Base-by-base conservation (phyloP, 2,797 vertebrate genomes). In the Loris lydekkerianus region DNA sequence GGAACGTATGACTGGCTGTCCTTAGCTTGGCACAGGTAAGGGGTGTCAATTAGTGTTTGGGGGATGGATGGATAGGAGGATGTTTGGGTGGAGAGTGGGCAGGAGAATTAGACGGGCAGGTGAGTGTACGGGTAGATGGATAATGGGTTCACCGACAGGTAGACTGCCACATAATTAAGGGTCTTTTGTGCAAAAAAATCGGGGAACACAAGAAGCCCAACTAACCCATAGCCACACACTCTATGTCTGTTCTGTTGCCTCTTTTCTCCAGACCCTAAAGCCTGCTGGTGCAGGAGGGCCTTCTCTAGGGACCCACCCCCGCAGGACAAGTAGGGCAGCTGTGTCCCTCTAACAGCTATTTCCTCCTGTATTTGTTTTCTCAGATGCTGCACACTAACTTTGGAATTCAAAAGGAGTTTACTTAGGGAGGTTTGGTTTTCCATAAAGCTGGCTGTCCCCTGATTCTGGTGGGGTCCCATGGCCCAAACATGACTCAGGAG, bases 391-490 rank as follows among this genome's bases (percentile, higher is more conserved):
- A 31, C 34, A 69, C 61, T 86, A 88, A 95, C 91, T 96, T 89
- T 96, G 91, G 93, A 97, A 96, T 97, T 91, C 86, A 75, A 94
- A 95, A 60, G 18, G 25, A 34, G 29, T 73, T 93, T 91, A 49
- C 29, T 56, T 31, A 84, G 72, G 37, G 60, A 93, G 17, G 15
- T 56, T 81, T 86, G 40, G 37, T 86, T 88, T 85, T 87, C 85
- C 63, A 34, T 56, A 82, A 84, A 29, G 11, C 53, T 72, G 63
- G 27, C 31, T 27, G 23, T 58, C 63, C 23, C 56, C 89, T 49
- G 78, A 86, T 80, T 80, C 93, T 56, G 11, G 56, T 69, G 18
- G 67, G 53, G 29, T 40, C 73, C 81, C 49, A 20, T n/a, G 29
- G 63, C 61, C 87, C 21, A 75, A 63, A 49, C 18, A 73, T 87